Percentiles rank a stretch among this genome's conserved stretches.
Conservation (phyloP, 37 sponge, comb jelly and placozoan species). For the Ianthella basta region DNA sequence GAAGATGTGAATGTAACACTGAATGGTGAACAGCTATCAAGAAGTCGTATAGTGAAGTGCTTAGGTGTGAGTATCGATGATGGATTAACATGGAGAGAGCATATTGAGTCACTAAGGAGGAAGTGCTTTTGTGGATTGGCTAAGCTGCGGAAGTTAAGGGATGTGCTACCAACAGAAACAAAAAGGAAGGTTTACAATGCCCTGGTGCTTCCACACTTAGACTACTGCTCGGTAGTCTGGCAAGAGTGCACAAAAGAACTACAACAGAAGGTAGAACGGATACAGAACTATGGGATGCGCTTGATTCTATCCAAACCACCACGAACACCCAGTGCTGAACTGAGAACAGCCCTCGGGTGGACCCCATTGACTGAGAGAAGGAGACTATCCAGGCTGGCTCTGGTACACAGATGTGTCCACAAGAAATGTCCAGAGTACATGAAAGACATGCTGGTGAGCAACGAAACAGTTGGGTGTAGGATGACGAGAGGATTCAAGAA, state of each 20-base stretch:
- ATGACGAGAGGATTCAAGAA: too few relatives aligned
- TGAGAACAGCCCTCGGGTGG: not conserved
- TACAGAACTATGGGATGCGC: constrained; percentile 36
- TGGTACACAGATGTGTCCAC: constrained; percentile 4
- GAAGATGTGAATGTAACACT: not conserved
- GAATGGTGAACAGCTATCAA: not conserved
- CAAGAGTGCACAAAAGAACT: constrained; percentile 18
- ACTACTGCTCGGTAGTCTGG: constrained; percentile 16
- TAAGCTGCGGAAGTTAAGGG: constrained; percentile 14
- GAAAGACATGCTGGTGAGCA: too few relatives aligned
- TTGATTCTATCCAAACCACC: constrained; percentile 23
- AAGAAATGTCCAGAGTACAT: not conserved
- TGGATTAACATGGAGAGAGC: constrained; percentile 14
- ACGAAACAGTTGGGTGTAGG: too few relatives aligned
- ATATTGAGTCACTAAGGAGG: not conserved
- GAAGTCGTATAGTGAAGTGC: not conserved
- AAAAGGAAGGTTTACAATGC: constrained; percentile 10
- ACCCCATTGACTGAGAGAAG: not conserved
- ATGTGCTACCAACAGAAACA: not conserved
- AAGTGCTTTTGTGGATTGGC: constrained; percentile 8
- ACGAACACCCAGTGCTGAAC: not conserved
- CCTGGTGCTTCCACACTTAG: constrained; percentile 5
- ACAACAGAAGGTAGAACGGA: not conserved
- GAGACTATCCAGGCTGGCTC: not conserved
- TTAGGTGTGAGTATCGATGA: not conserved